Evolutionary conservation across 1,140 invertebrate species (phyloP), one percentile per base, ranked within the genome.

Genomic region (Drosophila nannoptera): DNA sequence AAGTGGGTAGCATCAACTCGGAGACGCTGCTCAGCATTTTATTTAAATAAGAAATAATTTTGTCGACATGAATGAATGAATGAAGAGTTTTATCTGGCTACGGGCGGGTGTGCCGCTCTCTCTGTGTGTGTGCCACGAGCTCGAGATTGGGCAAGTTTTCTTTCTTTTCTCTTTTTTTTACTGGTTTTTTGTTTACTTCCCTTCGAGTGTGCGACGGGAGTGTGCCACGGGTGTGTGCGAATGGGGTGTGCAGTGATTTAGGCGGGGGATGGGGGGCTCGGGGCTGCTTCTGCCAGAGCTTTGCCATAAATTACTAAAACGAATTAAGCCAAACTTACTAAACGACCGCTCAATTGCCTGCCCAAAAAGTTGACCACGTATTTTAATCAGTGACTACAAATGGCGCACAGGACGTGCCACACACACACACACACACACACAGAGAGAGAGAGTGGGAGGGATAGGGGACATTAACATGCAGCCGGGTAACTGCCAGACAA

Each of bases 41-140:
- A 84, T 84, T 84, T 84, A 86, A 84, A 84, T 84, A 86, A 86
- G 81, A 84, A 84, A 84, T 86, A 86, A 84, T 84, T 84, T 84
- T 77, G 81, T 84, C 77, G 81, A 86, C 81, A 84, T 84, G 81
- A 84, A 84, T 84, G 66, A 68, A 68, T 72, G 76, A 84, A 84
- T 84, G 81, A 86, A 84, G 81, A 84, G 77, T 86, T 84, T 84
- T 86, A 86, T 86, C 81, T 84, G 76, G 12, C 46, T 32, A 59
- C 11, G 49, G 36, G 22, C 31, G 22, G 22, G 22, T 22, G 22
- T 22, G 22, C 22, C 22, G 1, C 22, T 22, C 1, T 22, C 1
- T 22, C 1, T 22, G 22, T 22, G 22, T 22, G 22, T 22, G 7
- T 36, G 40, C 36, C 16, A 36, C 16, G 8, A 29, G 45, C 43